These are phyloP conservation scores for Vollenhovia emeryi DNA, from an alignment of 1,140 invertebrate species.

Conservation along the genomic window DNA sequence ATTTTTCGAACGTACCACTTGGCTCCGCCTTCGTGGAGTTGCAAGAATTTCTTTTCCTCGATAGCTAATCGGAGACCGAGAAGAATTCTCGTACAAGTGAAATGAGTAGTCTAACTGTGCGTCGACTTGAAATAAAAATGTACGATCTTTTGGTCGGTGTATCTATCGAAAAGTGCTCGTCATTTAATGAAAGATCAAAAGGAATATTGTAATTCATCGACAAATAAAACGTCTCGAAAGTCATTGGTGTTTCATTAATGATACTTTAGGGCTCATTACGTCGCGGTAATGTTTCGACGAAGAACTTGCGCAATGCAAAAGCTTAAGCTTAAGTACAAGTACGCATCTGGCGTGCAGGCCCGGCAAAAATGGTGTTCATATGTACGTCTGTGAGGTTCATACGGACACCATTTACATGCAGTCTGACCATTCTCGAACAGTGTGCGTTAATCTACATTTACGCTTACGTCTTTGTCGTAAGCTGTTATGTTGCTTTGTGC, in stretches of 20 bases:
- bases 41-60: neutral
- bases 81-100: neutral
- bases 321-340: too few species aligned
- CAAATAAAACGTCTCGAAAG: neutral
- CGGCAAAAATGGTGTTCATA: too few species aligned
- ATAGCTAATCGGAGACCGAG: neutral
- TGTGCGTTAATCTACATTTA: too few species aligned
- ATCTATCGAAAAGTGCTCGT: neutral
- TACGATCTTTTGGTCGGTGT: neutral
- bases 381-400: too few species aligned
- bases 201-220: neutral
- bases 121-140: neutral
- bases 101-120: neutral
- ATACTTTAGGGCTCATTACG: too few species aligned
- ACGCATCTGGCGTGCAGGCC: too few species aligned
- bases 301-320: too few species aligned
- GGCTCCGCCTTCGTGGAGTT: neutral
- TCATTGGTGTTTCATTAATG: neutral
- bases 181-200: neutral
- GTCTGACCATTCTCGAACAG: too few species aligned
- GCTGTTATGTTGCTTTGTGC: too few species aligned
- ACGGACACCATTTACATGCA: too few species aligned
- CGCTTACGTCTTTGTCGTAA: too few species aligned
- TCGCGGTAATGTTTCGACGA: too few species aligned
- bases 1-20: neutral